These are phyloP conservation scores for Leptinotarsa haldemani DNA, from an alignment of 2,888 invertebrate genomes.

Conservation along the genomic window DNA sequence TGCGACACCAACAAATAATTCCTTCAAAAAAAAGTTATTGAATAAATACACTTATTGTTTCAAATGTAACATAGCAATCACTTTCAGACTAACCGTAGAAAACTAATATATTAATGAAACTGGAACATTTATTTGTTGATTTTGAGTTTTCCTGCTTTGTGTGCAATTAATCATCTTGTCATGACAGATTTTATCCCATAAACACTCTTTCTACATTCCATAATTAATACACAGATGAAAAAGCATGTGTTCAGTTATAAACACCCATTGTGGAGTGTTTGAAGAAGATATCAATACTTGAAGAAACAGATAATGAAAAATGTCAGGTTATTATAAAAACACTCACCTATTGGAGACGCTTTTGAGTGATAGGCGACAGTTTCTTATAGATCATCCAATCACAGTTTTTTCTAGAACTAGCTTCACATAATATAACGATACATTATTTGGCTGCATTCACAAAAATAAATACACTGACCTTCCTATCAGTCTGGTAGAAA, in stretches of 20 bases:
- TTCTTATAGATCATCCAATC: conserved; percentile 7
- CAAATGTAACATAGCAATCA: too few relatives aligned
- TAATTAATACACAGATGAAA: not conserved
- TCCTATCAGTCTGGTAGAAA: conserved; percentile 3
- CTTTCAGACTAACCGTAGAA: too few relatives aligned
- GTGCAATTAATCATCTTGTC: not conserved
- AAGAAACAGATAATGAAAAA: not conserved
- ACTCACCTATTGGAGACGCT: conserved; percentile 16
- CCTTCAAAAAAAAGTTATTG: too few relatives aligned
- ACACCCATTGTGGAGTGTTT: too few relatives aligned
- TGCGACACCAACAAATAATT: too few relatives aligned
- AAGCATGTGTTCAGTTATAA: not conserved
- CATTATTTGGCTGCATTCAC: conserved; percentile 3
- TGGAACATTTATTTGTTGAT: not conserved
- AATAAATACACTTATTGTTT: too few relatives aligned
- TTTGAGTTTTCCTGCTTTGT: conserved; percentile 1
- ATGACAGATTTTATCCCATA: not conserved
- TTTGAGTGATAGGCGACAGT: not conserved
- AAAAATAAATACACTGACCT: conserved; percentile 17
- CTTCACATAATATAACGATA: conserved; percentile 16
- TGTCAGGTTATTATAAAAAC: conserved; percentile 6
- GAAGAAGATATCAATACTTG: not conserved
- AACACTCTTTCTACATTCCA: not conserved
- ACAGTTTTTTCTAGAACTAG: conserved; percentile 13
- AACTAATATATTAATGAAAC: not conserved